These are phyloP conservation scores for Otus scops DNA, from an alignment of 2,797 vertebrate species.

Conservation along the genomic window DNA sequence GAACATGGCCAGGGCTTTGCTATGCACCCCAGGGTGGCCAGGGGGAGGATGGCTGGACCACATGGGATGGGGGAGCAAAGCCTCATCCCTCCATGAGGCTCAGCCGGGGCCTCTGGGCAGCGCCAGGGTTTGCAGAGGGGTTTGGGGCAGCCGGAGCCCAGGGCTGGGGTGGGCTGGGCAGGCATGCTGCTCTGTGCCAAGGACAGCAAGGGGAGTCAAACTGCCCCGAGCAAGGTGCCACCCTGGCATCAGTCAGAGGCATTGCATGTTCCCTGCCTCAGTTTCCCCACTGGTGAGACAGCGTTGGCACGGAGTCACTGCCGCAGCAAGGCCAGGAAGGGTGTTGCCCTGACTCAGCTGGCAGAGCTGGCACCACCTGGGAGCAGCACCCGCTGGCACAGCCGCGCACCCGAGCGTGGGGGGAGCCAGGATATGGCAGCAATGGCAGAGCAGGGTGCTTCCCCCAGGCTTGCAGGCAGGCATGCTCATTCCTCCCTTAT, in stretches of 20 bases:
- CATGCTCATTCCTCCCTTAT: not conserved
- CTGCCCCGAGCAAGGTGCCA: not conserved
- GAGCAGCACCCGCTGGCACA: not conserved
- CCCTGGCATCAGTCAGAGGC: not conserved
- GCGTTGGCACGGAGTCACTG: accelerated
- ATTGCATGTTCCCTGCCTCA: not conserved
- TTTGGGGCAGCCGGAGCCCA: accelerated
- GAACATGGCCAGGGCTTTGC: not conserved
- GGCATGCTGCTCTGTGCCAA: not conserved
- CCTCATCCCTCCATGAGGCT: not conserved
- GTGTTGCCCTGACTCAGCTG: not conserved
- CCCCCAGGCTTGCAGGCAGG: accelerated
- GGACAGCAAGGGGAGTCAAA: not conserved
- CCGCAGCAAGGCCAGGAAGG: not conserved
- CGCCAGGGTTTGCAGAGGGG: not conserved
- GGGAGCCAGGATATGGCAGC: accelerated
- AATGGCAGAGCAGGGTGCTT: not conserved
- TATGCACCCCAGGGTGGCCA: not conserved
- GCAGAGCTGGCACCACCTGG: not conserved
- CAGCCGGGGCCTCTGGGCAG: not conserved
- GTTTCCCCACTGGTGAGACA: not conserved
- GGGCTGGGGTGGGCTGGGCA: not conserved
- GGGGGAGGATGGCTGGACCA: accelerated
- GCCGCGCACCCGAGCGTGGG: accelerated
- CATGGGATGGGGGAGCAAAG: not conserved